A percentile compares a stretch with the other conserved stretches of the same genome.
These are phyloP conservation scores for Sardinella longiceps DNA, from an alignment of 2,797 vertebrate genomes.

Conservation along the genomic window DNA sequence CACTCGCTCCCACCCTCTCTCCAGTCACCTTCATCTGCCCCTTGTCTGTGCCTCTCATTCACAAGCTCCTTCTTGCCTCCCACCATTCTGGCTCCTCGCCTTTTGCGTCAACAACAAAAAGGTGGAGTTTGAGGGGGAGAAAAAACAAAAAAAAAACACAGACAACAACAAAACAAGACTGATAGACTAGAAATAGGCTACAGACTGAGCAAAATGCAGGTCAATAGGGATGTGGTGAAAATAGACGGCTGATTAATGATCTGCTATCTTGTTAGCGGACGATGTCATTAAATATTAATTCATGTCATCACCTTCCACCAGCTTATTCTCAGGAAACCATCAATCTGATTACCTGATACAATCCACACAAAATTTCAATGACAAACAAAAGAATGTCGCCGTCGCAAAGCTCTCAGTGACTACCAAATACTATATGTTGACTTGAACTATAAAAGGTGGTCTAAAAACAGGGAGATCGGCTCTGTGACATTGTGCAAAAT, in stretches of 20 bases:
- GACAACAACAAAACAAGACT: not conserved
- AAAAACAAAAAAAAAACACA: not conserved
- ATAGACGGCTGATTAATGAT: not conserved
- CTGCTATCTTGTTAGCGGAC: not conserved
- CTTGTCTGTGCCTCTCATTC: conserved; percentile 23
- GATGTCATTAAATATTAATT: not conserved
- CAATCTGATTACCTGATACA: not conserved
- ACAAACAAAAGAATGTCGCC: not conserved
- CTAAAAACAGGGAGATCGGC: not conserved
- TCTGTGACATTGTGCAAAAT: not conserved
- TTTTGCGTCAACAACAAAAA: not conserved
- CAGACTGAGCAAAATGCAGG: not conserved
- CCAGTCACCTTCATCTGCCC: conserved; percentile 24
- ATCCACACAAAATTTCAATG: not conserved
- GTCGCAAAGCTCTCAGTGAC: not conserved
- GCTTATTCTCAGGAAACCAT: not conserved
- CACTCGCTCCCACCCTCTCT: conserved; percentile 16
- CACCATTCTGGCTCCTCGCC: not conserved
- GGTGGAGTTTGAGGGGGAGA: not conserved
- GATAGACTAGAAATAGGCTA: no score
- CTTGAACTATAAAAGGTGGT: not conserved
- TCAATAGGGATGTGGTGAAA: not conserved
- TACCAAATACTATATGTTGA: not conserved
- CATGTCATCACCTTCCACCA: not conserved
- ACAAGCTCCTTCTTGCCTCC: not conserved